phyloP scores from a whole-genome alignment of 1,140 invertebrate species.

The Ruditapes philippinarum region DNA sequence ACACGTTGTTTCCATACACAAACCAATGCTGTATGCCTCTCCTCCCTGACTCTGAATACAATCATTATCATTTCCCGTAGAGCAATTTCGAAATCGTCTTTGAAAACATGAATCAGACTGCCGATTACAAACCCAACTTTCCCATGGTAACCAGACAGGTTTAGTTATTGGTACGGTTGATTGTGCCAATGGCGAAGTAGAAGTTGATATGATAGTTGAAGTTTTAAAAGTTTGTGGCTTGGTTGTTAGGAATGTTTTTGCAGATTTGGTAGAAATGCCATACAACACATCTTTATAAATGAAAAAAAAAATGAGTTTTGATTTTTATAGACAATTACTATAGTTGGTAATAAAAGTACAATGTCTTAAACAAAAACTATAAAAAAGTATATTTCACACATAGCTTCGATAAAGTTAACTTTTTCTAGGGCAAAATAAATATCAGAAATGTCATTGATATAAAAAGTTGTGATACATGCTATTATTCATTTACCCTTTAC shows the following conservation, averaged over 20 bases:
- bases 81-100: background rate
- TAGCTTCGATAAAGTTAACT: too few relatives aligned
- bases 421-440: too few relatives aligned
- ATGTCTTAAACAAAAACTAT: too few relatives aligned
- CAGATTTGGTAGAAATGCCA: background rate
- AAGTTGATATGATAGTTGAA: background rate
- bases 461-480: too few relatives aligned
- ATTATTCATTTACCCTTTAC: too few relatives aligned
- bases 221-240: background rate
- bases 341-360: too few relatives aligned
- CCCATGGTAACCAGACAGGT: constrained; percentile 16
- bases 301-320: background rate
- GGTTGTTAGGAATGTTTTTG: background rate
- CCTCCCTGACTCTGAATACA: too few relatives aligned
- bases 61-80: background rate
- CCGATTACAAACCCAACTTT: background rate
- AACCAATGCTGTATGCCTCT: background rate
- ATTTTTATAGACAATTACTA: too few relatives aligned
- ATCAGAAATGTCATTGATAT: too few relatives aligned
- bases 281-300: background rate
- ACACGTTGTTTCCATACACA: background rate
- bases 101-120: background rate
- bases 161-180: background rate
- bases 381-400: too few relatives aligned
- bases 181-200: background rate